Percentiles rank a stretch among this genome's conserved stretches.
These are phyloP conservation scores for Cyprinus carpio DNA, from an alignment of 2,113 vertebrate species.

Conservation along the genomic window DNA sequence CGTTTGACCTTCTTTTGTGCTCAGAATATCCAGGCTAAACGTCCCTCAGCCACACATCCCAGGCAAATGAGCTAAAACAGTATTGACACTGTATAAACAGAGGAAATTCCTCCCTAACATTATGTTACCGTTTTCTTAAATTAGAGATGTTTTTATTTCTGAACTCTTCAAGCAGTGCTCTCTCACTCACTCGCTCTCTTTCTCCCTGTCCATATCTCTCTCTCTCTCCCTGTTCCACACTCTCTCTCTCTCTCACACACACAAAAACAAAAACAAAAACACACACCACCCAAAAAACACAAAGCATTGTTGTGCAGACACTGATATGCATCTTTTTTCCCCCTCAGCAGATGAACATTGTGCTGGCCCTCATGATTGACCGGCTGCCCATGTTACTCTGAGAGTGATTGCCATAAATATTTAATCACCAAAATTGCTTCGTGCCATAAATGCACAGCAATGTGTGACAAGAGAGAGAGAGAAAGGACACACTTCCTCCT, in stretches of 20 bases:
- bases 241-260: background rate
- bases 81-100: conserved; percentile 49
- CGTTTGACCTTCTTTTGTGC: conserved; percentile 38
- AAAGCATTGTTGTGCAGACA: conserved; percentile 44
- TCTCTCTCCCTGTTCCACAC: no score
- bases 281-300: conserved; percentile 32
- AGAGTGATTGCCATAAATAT: conserved; percentile 69
- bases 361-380: conserved; percentile 54
- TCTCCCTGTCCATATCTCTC: no score
- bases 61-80: conserved; percentile 27
- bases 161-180: conserved; percentile 24
- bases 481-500: conserved; percentile 57
- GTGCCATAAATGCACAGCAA: conserved; percentile 66
- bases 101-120: conserved; percentile 35
- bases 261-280: conserved; percentile 7
- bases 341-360: conserved; percentile 49
- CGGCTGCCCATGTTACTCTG: conserved; percentile 45
- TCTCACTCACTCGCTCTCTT: background rate
- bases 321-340: conserved; percentile 10
- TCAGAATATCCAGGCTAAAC: conserved; percentile 26
- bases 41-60: conserved; percentile 19
- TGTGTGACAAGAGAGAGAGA: conserved; percentile 52
- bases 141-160: conserved; percentile 47
- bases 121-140: conserved; percentile 45
- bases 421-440: conserved; percentile 67